Evolutionary conservation across 1,140 invertebrate species (phyloP).

Genomic region (Araneus ventricosus): DNA sequence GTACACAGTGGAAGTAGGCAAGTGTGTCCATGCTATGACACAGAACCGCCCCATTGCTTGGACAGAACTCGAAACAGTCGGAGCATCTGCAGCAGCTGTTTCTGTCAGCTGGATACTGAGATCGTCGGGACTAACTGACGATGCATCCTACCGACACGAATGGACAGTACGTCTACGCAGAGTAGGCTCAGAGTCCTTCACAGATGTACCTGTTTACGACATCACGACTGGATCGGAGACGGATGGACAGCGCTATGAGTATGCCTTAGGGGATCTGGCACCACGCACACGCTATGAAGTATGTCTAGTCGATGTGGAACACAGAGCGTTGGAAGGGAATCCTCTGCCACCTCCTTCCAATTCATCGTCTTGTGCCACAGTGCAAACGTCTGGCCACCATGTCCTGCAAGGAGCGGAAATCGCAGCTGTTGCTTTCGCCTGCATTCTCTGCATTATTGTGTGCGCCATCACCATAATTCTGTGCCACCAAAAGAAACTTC

Average conservation of each 20-base stretch:
- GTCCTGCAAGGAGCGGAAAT: conserved; percentile 52
- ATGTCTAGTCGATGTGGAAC: conserved; percentile 65
- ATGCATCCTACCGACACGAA: conserved; percentile 42
- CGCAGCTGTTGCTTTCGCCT: conserved; percentile 36
- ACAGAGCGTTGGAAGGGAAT: neutral
- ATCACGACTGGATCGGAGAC: conserved; percentile 28
- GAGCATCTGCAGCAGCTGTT: neutral
- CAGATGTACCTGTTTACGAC: conserved; percentile 66
- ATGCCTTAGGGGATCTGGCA: conserved; percentile 31
- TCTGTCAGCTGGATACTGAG: conserved; percentile 37
- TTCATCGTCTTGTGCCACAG: neutral
- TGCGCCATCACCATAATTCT: conserved; percentile 44
- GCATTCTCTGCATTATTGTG: conserved; percentile 56
- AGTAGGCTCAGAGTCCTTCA: conserved; percentile 46
- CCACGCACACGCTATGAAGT: conserved; percentile 57
- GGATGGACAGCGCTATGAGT: conserved; percentile 58
- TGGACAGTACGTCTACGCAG: conserved; percentile 58
- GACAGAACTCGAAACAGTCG: neutral
- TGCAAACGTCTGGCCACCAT: conserved; percentile 10
- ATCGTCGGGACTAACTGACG: neutral
- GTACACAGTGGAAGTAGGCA: conserved; percentile 47
- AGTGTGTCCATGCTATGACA: neutral
- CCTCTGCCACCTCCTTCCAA: neutral
- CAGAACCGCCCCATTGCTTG: neutral
- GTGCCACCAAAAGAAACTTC: conserved; percentile 48